phyloP scores from a whole-genome alignment of 1,140 invertebrate species.

The Propsilocerus akamusi region DNA sequence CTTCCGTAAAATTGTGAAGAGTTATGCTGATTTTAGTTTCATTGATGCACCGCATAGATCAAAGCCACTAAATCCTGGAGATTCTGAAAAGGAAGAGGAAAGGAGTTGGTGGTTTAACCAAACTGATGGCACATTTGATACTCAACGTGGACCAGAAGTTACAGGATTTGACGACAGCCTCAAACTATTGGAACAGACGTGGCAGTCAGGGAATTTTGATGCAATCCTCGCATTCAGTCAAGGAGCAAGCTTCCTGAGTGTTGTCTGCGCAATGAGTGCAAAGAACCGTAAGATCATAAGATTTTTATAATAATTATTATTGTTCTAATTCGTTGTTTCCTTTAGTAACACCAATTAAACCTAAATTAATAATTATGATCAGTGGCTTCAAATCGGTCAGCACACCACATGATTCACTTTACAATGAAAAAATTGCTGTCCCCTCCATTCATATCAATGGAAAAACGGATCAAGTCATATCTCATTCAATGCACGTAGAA shows the following conservation, averaged over 20 bases:
- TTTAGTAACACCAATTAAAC: conserved; percentile 40
- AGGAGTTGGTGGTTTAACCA: conserved; percentile 77
- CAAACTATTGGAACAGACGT: conserved; percentile 34
- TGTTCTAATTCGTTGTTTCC: conserved; percentile 11
- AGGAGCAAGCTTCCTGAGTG: conserved; percentile 31
- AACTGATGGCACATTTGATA: conserved; percentile 49
- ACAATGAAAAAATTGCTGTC: conserved; percentile 43
- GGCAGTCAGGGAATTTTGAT: conserved; percentile 59
- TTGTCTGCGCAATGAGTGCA: not conserved
- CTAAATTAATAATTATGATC: conserved; percentile 67
- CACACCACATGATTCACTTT: conserved; percentile 47
- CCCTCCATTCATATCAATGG: conserved; percentile 70
- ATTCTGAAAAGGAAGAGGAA: conserved; percentile 24
- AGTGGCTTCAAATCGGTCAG: conserved; percentile 70
- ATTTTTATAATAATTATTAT: not conserved
- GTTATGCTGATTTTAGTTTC: conserved; percentile 47
- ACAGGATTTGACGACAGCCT: conserved; percentile 56
- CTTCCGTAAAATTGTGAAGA: conserved; percentile 49
- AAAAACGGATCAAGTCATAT: conserved; percentile 62
- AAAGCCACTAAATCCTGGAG: conserved; percentile 26
- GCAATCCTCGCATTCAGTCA: conserved; percentile 73
- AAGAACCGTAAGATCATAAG: not conserved
- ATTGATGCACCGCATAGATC: conserved; percentile 49
- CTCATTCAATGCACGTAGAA: conserved; percentile 55
- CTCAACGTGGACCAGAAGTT: conserved; percentile 46